Conservation (phyloP, 2,888 invertebrate species). For the Acheta domesticus region DNA sequence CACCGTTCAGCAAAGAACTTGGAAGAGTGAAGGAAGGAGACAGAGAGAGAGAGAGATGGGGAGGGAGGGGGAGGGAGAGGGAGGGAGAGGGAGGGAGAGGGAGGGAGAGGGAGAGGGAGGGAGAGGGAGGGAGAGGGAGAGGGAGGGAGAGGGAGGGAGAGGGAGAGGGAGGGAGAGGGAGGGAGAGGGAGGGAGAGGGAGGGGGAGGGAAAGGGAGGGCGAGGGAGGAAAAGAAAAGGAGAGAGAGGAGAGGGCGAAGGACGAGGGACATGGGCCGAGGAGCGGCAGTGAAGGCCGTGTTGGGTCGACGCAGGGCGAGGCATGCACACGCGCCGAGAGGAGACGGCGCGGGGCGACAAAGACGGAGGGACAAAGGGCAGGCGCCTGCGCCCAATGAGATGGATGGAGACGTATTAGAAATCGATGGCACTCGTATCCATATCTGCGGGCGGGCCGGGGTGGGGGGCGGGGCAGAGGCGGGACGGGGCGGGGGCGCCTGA, state of each 20-base stretch:
- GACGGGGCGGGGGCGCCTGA: neutral
- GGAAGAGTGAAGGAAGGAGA: no score
- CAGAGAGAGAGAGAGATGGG: no score
- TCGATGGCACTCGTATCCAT: neutral
- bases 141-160: neutral
- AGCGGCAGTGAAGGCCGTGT: neutral
- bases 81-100: neutral
- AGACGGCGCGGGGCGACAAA: neutral
- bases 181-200: neutral
- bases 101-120: no score
- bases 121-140: no score
- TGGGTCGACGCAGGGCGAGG: neutral
- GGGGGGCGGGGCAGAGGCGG: neutral
- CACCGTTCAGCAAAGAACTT: no score
- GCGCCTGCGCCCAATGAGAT: neutral
- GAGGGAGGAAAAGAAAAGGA: neutral
- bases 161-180: no score
- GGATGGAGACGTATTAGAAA: neutral
- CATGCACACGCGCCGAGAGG: neutral
- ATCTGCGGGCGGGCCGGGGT: neutral
- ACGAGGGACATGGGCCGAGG: no score
- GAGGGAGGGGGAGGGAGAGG: no score
- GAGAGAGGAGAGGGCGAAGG: neutral
- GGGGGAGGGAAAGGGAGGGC: neutral
- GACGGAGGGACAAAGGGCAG: neutral